These are phyloP conservation scores for Mergus octosetaceus DNA, from an alignment of 2,797 vertebrate species.

Conservation along the genomic window DNA sequence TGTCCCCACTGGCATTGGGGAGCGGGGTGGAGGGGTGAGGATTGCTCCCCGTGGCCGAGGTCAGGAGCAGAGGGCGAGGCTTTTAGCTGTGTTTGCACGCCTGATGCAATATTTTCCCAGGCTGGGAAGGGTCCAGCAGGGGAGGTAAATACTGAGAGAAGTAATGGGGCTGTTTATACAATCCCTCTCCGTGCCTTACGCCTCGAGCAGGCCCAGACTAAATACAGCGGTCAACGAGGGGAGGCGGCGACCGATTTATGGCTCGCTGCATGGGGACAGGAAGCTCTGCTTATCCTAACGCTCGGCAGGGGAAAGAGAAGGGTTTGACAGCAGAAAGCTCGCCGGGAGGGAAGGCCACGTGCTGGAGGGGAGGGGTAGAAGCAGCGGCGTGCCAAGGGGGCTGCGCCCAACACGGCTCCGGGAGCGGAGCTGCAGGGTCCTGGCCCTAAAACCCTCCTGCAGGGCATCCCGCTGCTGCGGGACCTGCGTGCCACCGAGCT, in stretches of 20 bases:
- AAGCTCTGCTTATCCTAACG: conserved; percentile 42
- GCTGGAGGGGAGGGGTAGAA: no score
- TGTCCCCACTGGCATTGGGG: accelerated
- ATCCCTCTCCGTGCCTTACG: not conserved
- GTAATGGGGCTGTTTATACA: conserved; percentile 27
- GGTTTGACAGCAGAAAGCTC: not conserved
- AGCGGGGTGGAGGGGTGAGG: not conserved
- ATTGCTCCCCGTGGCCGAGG: accelerated
- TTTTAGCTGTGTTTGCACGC: not conserved
- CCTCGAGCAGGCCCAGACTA: conserved; percentile 22
- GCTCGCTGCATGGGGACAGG: not conserved
- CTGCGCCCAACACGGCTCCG: accelerated
- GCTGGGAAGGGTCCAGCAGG: not conserved
- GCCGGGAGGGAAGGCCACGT: not conserved
- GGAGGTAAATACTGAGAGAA: conserved; percentile 18
- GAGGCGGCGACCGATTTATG: conserved; percentile 9
- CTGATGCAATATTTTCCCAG: not conserved
- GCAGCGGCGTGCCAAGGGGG: accelerated
- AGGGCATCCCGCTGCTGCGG: no score
- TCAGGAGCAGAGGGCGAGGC: not conserved
- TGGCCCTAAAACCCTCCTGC: no score
- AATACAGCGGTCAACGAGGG: conserved; percentile 41
- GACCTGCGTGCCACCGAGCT: no score
- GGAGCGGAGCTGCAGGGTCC: not conserved
- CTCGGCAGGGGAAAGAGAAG: not conserved